These are phyloP conservation scores for Plebejus anna DNA, from an alignment of 2,888 invertebrate genomes.

Conservation along the genomic window DNA sequence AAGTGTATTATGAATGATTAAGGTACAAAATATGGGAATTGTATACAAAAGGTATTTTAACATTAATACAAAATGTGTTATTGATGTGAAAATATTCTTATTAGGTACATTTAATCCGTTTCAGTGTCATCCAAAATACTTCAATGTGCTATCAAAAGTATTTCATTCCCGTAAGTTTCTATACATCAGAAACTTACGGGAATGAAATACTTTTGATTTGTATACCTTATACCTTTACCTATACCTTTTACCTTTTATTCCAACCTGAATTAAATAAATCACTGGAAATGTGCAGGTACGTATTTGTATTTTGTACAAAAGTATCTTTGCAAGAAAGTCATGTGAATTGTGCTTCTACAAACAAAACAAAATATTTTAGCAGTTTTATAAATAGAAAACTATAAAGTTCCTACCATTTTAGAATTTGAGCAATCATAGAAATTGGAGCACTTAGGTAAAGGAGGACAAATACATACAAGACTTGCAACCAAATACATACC, in stretches of 20 bases:
- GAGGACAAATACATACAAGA: background rate
- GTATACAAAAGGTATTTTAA: background rate
- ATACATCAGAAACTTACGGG: too few relatives aligned
- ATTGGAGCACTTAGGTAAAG: background rate
- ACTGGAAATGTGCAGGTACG: background rate
- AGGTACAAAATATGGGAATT: background rate
- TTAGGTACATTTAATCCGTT: background rate
- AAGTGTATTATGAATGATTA: background rate
- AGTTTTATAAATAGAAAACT: background rate
- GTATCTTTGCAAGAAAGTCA: background rate
- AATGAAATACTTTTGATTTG: too few relatives aligned
- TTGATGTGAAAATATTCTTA: background rate
- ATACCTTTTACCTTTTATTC: background rate
- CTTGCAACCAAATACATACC: background rate
- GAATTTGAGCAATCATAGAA: slow-evolving; percentile 4
- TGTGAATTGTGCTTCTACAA: background rate
- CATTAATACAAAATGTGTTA: background rate
- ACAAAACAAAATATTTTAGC: background rate
- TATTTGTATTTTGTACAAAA: background rate
- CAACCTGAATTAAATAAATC: background rate
- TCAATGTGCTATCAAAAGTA: background rate
- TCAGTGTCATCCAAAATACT: slow-evolving; percentile 7
- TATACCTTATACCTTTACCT: too few relatives aligned
- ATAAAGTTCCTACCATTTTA: background rate
- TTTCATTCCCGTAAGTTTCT: background rate